Conservation (phyloP, 2,113 vertebrate genomes). For the Pseudopipra pipra region DNA sequence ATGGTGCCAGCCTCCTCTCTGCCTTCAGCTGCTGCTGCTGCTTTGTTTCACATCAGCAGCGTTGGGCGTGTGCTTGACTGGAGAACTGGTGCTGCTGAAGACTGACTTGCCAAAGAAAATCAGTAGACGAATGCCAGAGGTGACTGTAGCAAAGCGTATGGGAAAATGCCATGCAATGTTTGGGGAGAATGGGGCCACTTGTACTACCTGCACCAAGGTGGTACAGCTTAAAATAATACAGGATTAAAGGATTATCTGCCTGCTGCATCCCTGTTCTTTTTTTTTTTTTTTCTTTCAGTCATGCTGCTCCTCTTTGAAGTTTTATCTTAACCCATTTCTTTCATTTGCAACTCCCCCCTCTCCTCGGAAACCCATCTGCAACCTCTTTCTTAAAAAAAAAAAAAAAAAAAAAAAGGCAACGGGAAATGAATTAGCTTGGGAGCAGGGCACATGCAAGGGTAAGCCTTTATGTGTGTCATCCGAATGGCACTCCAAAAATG, state of each 20-base stretch:
- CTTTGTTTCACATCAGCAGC: not conserved
- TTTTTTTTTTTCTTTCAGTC: not conserved
- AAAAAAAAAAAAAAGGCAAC: not conserved
- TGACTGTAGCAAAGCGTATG: not conserved
- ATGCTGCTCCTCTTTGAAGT: not conserved
- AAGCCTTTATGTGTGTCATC: constrained; percentile 20
- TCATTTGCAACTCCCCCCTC: not conserved
- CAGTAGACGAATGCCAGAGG: not conserved
- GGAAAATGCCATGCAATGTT: not conserved
- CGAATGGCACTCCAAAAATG: constrained; percentile 47
- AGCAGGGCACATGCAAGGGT: not conserved
- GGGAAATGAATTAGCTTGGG: not conserved
- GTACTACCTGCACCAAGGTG: not conserved
- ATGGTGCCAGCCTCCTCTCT: not conserved
- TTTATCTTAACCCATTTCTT: not conserved
- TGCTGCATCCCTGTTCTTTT: not conserved
- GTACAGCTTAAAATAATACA: not conserved
- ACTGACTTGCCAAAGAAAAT: not conserved
- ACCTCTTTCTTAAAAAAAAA: not conserved
- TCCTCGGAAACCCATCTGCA: not conserved
- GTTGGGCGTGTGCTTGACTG: accelerated
- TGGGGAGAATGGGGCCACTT: not conserved
- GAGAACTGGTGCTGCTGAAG: not conserved
- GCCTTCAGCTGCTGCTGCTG: not conserved
- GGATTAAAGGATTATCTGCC: not conserved